Evolutionary conservation across 2,113 vertebrate species (phyloP), one percentile per base, ranked within the genome.

Genomic region (Tamias sibiricus): DNA sequence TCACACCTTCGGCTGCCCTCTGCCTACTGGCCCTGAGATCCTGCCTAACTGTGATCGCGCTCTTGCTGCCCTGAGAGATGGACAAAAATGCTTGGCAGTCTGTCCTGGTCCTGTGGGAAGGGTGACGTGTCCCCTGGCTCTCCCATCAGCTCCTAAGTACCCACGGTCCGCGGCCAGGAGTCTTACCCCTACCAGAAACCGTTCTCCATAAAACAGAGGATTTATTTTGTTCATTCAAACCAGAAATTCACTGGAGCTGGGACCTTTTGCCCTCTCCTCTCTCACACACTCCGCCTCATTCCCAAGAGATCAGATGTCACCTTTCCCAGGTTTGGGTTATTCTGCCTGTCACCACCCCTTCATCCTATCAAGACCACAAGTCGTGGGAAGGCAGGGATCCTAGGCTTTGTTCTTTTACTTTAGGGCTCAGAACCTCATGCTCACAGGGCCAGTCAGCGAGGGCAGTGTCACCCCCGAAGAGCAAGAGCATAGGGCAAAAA

Each of bases 401-500:
- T n/a, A 0, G 30, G n/a, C 79, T 82, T 62, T 24, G 35, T 54
- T 66, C 12, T 19, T 71, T 42, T 76, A 47, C 20, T 3, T 4
- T 11, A 69, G 74, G 14, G 19, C 14, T 42, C 54, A 44, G 86
- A 75, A 92, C 24, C 52, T 37, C 14, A 40, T 35, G 72, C 20
- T 74, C 59, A 14, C 30, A 28, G 79, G n/a, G 35, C 64, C 35
- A 10, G 35, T 35, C 4, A 8, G 28, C 35, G 37, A 52, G 74
- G 24, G 20, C 3, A 6, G 0, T 22, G 8, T 20, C 57, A 35
- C 37, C 1, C 0, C 57, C 17, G 9, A 32, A 59, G 5, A 94
- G 20, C 64, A 37, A 59, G 19, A 6, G 26, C 35, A 35, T 30
- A 0, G 0, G 8, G 14, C 32, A 47, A 72, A 68, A 54, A 40